Conservation (phyloP, 1,140 invertebrate genomes). For the roundworm (Caenorhabditis elegans) region DNA sequence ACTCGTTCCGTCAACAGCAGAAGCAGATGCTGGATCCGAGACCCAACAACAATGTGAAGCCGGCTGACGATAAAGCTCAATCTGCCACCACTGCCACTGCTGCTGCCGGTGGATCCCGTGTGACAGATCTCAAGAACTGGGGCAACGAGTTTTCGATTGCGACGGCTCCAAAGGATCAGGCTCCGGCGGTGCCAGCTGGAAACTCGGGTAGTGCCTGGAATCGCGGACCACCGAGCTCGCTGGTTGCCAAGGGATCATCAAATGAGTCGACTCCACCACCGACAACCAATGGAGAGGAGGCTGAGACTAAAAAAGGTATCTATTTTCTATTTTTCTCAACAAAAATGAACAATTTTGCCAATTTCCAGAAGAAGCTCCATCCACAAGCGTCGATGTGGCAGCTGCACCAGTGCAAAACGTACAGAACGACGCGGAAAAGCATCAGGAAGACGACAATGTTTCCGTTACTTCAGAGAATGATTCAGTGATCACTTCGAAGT, state of each 20-base stretch:
- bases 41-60: background rate
- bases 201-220: constrained; percentile 21
- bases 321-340: too few relatives aligned
- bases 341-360: too few relatives aligned
- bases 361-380: background rate
- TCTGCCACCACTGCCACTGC: too few relatives aligned
- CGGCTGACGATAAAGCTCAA: background rate
- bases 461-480: too few relatives aligned
- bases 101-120: constrained; percentile 17
- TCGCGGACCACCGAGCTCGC: background rate
- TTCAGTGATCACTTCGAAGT: background rate
- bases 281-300: background rate
- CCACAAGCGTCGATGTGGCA: background rate
- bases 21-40: constrained; percentile 9
- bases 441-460: background rate
- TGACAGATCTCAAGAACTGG: constrained; percentile 4
- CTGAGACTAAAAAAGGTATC: too few relatives aligned
- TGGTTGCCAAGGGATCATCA: background rate
- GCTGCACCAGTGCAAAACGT: background rate
- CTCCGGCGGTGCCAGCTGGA: background rate
- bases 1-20: constrained; percentile 24
- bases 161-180: background rate
- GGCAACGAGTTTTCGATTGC: constrained; percentile 5
- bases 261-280: background rate
- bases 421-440: too few relatives aligned